Evolutionary conservation across 2,797 vertebrate species (phyloP).

Genomic region (Crax fasciolata): DNA sequence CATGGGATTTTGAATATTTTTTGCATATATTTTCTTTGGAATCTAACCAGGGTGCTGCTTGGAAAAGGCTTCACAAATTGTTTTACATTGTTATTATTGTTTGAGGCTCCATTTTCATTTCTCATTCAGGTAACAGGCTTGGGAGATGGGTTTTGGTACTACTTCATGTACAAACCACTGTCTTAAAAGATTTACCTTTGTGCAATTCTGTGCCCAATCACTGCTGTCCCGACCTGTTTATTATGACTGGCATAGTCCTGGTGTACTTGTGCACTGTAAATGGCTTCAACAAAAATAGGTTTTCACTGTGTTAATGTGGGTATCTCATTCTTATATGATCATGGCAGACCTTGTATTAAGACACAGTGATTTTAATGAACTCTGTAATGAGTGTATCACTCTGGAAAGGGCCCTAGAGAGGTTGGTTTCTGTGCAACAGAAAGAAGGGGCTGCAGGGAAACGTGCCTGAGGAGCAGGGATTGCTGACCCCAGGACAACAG

Average conservation of each 20-base stretch:
- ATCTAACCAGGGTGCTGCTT: conserved; percentile 65
- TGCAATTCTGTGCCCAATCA: conserved; percentile 5
- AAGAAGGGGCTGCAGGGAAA: background rate
- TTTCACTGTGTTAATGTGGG: background rate
- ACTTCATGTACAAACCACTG: conserved; percentile 20
- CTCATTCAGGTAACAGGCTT: conserved; percentile 60
- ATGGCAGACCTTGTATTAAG: background rate
- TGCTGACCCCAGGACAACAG: background rate
- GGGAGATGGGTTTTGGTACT: background rate
- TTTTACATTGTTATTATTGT: conserved; percentile 70
- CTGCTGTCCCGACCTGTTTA: background rate
- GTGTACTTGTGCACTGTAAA: background rate
- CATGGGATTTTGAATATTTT: conserved; percentile 71
- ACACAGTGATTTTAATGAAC: background rate
- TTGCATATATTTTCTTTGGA: conserved; percentile 78
- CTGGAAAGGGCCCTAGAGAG: background rate
- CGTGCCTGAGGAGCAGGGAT: background rate
- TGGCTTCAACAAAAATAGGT: background rate
- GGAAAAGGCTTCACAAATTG: conserved; percentile 67
- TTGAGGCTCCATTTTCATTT: conserved; percentile 54
- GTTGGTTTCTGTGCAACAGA: background rate
- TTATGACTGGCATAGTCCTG: background rate
- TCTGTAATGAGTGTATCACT: background rate
- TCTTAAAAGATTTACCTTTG: background rate
- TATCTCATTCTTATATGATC: background rate